Conservation (phyloP, 2,797 vertebrate species). For the Lacerta viridis region DNA sequence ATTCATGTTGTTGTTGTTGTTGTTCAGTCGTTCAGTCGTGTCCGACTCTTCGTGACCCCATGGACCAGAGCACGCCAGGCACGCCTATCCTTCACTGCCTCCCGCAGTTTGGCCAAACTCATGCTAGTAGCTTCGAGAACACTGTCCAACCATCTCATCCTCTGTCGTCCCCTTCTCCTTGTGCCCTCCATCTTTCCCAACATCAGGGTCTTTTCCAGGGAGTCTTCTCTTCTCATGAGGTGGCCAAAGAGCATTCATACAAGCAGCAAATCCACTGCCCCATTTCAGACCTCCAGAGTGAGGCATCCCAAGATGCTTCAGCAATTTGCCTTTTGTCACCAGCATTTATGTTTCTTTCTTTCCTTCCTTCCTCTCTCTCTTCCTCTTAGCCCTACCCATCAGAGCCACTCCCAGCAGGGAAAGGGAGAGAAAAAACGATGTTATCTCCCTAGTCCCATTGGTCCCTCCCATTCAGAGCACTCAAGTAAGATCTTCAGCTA, state of each 20-base stretch:
- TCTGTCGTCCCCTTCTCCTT: no score
- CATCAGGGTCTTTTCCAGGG: no score
- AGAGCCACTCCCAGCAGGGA: not conserved
- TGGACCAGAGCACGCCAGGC: no score
- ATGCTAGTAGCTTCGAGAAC: no score
- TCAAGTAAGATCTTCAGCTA: not conserved
- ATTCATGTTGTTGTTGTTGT: no score
- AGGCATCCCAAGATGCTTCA: not conserved
- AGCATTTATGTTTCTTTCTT: not conserved
- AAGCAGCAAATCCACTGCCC: not conserved
- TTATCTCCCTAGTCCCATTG: not conserved
- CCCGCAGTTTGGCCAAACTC: no score
- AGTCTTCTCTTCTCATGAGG: no score
- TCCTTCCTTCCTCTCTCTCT: not conserved
- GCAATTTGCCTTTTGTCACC: not conserved
- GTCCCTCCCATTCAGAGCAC: not conserved
- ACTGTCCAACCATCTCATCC: no score
- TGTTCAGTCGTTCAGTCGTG: no score
- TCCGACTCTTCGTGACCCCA: no score
- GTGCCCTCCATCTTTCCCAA: no score
- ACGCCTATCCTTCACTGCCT: no score
- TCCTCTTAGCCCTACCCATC: not conserved
- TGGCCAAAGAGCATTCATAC: not conserved
- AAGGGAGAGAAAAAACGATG: not conserved
- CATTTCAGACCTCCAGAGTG: not conserved